Evolutionary conservation across 2,888 invertebrate species (phyloP), one percentile per base, ranked within the genome.

Genomic region (Ptycholaimellus sp.): DNA sequence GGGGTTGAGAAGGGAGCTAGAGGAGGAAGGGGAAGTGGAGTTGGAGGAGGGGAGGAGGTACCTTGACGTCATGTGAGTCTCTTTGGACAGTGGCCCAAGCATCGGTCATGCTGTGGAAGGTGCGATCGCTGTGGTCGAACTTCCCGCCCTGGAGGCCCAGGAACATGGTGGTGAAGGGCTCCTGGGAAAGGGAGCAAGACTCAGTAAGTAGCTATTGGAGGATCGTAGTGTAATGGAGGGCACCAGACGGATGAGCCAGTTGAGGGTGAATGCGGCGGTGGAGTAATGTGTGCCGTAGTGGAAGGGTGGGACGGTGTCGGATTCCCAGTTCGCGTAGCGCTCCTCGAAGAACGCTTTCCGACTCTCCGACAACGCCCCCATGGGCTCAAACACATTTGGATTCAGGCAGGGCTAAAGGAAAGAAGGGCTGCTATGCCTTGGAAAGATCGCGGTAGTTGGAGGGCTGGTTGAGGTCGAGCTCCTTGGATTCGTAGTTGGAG

Each of bases 211-310:
- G n/a, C n/a, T n/a, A n/a, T n/a, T n/a, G n/a, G n/a, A n/a, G n/a
- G n/a, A n/a, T n/a, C n/a, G n/a, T n/a, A n/a, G n/a, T n/a, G n/a
- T n/a, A n/a, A n/a, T n/a, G n/a, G n/a, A n/a, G n/a, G n/a, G n/a
- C n/a, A 82, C 82, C 59, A 93, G 72, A 57, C 96, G 70, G 47
- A 96, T 77, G 44, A 99, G 71, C 93, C 96, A 99, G 67, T 90
- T 90, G 52, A 93, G 73, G 7, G 90, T 85, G 64, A 96, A 99
- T 33, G 93, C 85, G 7, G 87, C 76, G 1, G 96, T 99, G 37
- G 93, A 93, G 64, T 96, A 99, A 65, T 99, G 96, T 0, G 96
- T 99, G 42, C 96, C 96, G 60, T 90, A 99, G 65, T 99, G 96
- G 71, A 99, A 99, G 13, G 96, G 87, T 17, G 93, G 90, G 51